Percentiles rank a stretch among this genome's conserved stretches.
These are phyloP conservation scores for Drosophila robusta DNA, from an alignment of 2,888 invertebrate species.

Conservation along the genomic window DNA sequence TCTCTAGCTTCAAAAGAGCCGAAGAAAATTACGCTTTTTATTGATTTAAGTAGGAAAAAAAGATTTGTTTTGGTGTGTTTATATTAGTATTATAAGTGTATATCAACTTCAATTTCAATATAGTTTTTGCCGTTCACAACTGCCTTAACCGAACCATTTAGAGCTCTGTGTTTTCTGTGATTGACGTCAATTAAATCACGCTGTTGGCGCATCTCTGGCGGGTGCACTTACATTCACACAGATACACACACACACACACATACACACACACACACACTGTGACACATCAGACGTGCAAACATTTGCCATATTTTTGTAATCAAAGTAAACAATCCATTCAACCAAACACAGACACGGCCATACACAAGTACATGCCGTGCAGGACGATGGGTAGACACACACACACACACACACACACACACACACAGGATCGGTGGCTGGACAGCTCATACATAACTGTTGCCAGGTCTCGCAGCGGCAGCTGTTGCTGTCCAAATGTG, in stretches of 20 bases:
- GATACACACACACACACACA: conserved; percentile 3
- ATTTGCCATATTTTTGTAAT: conserved; percentile 81
- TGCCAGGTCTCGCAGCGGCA: conserved; percentile 25
- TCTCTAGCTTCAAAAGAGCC: too few species aligned
- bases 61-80: too few species aligned
- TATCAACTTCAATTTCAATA: too few species aligned
- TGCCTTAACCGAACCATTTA: too few species aligned
- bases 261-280: conserved; percentile 28
- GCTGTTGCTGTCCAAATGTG: conserved; percentile 51
- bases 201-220: conserved; percentile 35
- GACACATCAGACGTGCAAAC: conserved; percentile 79
- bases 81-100: too few species aligned
- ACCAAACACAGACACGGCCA: conserved; percentile 63
- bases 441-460: background rate
- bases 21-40: too few species aligned
- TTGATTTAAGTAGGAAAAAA: too few species aligned
- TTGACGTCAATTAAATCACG: conserved; percentile 11
- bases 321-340: conserved; percentile 81
- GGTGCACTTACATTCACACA: conserved; percentile 1
- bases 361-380: conserved; percentile 24
- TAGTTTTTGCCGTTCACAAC: too few species aligned
- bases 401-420: conserved; percentile 27
- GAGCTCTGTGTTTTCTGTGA: too few species aligned
- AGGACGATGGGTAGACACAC: conserved; percentile 15
- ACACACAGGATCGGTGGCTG: background rate